Evolutionary conservation across 2,113 vertebrate genomes (phyloP), one percentile per base, ranked within the genome.

Genomic region (Hemiprocne comata): DNA sequence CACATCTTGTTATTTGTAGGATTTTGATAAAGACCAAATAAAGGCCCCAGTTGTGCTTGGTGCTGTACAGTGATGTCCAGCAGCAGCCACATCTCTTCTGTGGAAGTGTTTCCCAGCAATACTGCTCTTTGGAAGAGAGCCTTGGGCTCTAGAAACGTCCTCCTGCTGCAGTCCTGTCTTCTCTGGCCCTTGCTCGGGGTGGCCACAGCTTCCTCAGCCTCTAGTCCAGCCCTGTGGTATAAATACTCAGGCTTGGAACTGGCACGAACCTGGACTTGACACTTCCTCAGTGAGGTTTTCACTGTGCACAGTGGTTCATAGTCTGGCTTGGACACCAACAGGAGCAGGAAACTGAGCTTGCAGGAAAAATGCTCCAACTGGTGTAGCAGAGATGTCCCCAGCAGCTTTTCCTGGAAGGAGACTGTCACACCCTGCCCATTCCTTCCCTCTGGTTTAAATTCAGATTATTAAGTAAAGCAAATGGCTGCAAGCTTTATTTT

Each of bases 271-370:
- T 3, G n/a, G 40, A 1, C 10, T 84, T 76, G 6, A 2, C 10
- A 1, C 23, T 11, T 20, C 38, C 17, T 19, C 1, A 1, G 61
- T 4, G 76, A 53, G 54, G 11, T 48, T 38, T 46, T 42, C 65
- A 1, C 53, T 13, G 2, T 23, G 31, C 28, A 1, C 5, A 3
- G 26, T 10, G 23, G 10, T n/a, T 60, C 74, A 1, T 1, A 36
- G 38, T 9, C 31, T 9, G 1, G 21, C 46, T 42, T 20, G 66
- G 61, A 5, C 20, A 51, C 61, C 42, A 61, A 6, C 13, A 15
- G 65, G 65, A 42, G 53, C 1, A 14, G 9, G 57, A 87, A 44
- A 6, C 44, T 2, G 2, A 82, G 46, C 70, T 71, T 17, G 12
- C 16, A 38, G 76, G 61, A 17, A 15, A 23, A 69, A 40, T 4